Evolutionary conservation across 2,797 vertebrate species (phyloP), one percentile per base, ranked within the genome.

Genomic region (Dendrocincla fuliginosa): DNA sequence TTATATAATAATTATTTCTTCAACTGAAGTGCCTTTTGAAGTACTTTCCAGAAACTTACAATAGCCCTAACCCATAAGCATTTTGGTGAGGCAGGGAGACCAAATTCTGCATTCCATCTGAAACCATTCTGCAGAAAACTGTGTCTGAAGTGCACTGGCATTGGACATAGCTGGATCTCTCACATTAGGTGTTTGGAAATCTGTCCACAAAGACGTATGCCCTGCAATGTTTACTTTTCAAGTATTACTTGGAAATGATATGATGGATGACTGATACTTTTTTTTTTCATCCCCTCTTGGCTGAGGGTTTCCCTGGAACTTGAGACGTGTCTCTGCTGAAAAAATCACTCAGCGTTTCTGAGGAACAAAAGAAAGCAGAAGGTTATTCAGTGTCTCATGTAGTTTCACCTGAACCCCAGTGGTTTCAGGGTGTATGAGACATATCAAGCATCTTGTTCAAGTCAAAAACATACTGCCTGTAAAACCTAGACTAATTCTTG

Each of bases 1-100:
- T 95, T 96, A 95, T 92, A 95, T 95, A 95, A 92, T 82, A 97
- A 95, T 97, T 96, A 93, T 95, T 93, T 95, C 92, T 97, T 97
- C 90, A 95, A 90, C 87, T 92, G 83, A 89, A 78, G 87, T 88
- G 82, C 89, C 76, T 94, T 97, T 97, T 97, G 96, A 97, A 95
- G 95, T 95, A 70, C 75, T 95, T 93, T 94, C 92, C 96, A 96
- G 93, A 95, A 95, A 59, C 82, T 87, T 86, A 93, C 94, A 90
- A 95, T 84, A 95, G 63, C 53, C 44, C 46, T 89, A 92, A 87
- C 85, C 88, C 15, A 5, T 90, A 84, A 96, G 79, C 56, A 77
- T 90, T 90, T 90, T 92, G 84, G 64, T 89, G 65, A 73, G 41
- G 82, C 88, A 78, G 33, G 37, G 83, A 96, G 86, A 93, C 70